These are phyloP conservation scores for Choloepus hoffmanni DNA, from an alignment of 2,113 vertebrate species.

Conservation along the genomic window DNA sequence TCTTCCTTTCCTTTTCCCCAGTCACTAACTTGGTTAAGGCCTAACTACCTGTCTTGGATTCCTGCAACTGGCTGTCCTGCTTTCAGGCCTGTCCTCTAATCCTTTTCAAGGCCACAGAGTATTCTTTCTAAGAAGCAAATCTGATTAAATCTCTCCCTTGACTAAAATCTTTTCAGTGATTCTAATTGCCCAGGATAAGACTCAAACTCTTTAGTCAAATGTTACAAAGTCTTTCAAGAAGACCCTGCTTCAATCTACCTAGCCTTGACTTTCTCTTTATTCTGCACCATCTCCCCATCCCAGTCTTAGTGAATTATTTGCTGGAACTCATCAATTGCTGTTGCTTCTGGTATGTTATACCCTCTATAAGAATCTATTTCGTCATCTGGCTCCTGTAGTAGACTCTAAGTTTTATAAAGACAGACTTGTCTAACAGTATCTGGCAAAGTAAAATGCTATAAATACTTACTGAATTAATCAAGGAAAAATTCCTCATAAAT, in stretches of 20 bases:
- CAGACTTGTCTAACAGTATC: neutral
- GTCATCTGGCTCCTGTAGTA: neutral
- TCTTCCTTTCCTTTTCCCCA: neutral
- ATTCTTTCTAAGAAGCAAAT: conserved; percentile 43
- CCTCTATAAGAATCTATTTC: neutral
- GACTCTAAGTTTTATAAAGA: neutral
- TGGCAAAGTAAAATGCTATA: neutral
- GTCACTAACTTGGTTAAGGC: neutral
- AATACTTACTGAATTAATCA: neutral
- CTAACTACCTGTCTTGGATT: neutral
- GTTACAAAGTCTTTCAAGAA: conserved; percentile 29
- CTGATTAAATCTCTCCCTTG: conserved; percentile 32
- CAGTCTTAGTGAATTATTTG: neutral
- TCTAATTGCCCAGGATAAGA: neutral
- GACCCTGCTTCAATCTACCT: neutral
- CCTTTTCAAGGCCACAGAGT: neutral
- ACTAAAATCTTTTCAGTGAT: conserved; percentile 42
- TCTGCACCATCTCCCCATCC: accelerated
- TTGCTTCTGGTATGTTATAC: neutral
- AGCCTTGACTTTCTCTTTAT: neutral
- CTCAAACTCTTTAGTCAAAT: conserved; percentile 9
- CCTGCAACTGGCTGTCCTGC: conserved; percentile 13
- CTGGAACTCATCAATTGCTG: neutral
- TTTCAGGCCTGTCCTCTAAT: conserved; percentile 39
- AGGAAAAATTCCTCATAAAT: neutral